Evolutionary conservation across 2,888 invertebrate species (phyloP).

Genomic region (Eledona agricola): DNA sequence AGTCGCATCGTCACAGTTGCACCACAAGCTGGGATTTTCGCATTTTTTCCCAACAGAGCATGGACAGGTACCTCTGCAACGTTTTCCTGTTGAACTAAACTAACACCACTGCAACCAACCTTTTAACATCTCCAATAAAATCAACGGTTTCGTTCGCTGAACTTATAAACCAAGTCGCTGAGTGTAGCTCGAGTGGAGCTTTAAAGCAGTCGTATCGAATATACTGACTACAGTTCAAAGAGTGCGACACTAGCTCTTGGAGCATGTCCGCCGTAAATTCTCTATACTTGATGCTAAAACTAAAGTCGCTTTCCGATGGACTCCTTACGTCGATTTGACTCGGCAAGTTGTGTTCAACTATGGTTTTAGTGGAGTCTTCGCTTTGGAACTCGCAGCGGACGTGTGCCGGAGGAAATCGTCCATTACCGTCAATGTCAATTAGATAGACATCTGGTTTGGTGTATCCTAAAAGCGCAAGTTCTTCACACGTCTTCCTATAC

Average conservation of each 20-base stretch:
- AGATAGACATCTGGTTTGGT: constrained; percentile 90
- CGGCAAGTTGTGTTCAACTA: constrained; percentile 90
- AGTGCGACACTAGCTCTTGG: constrained; percentile 88
- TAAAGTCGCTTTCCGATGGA: constrained; percentile 80
- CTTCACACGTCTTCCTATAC: constrained; percentile 91
- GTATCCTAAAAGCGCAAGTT: constrained; percentile 86
- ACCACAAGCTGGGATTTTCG: constrained; percentile 81
- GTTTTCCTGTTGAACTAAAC: constrained; percentile 2
- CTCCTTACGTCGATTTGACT: constrained; percentile 90
- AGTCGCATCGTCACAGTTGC: constrained; percentile 87
- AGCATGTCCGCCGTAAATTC: constrained; percentile 92
- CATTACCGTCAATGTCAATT: constrained; percentile 94
- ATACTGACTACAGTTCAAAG: constrained; percentile 87
- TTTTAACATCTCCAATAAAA: constrained; percentile 80
- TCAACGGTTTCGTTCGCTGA: constrained; percentile 84
- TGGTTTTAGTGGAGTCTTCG: constrained; percentile 85
- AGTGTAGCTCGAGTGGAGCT: constrained; percentile 86
- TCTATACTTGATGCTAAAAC: constrained; percentile 84
- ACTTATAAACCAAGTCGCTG: constrained; percentile 88
- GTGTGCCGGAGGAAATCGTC: constrained; percentile 88
- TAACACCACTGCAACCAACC: constrained; percentile 61
- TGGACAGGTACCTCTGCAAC: constrained; percentile 74
- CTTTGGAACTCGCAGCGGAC: constrained; percentile 93
- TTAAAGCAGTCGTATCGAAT: constrained; percentile 91
- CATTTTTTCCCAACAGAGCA: constrained; percentile 84